These are phyloP conservation scores for Axis porcinus DNA, from an alignment of 2,113 vertebrate genomes.

Conservation along the genomic window DNA sequence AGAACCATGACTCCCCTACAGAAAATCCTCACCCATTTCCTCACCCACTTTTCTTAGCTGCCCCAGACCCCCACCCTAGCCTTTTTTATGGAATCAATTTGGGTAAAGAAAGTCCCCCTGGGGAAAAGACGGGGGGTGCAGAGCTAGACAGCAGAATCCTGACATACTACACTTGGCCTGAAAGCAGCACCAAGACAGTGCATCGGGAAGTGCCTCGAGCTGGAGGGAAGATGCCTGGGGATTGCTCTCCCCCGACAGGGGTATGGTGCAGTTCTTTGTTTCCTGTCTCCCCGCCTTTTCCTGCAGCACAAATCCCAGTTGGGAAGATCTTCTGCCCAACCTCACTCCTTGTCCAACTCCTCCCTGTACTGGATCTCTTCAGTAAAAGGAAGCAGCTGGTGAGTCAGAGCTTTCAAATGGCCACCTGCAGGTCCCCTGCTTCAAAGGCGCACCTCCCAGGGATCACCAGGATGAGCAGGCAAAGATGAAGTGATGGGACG, in stretches of 20 bases:
- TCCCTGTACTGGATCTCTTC: neutral
- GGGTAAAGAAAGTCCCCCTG: neutral
- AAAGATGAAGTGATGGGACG: too few species aligned
- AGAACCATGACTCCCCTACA: neutral
- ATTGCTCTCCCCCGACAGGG: neutral
- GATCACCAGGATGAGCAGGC: neutral
- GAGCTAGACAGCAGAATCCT: neutral
- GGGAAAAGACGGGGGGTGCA: rapidly evolving
- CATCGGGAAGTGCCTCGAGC: neutral
- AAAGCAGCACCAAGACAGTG: neutral
- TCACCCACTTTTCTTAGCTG: neutral
- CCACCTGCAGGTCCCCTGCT: neutral
- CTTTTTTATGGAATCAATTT: neutral
- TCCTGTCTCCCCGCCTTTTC: neutral
- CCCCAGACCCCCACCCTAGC: rapidly evolving
- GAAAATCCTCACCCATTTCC: neutral
- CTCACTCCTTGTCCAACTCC: neutral
- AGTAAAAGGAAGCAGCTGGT: neutral
- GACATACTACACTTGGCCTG: neutral
- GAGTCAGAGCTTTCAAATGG: neutral
- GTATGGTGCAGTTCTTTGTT: neutral
- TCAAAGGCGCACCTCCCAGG: neutral
- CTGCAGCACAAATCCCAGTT: neutral
- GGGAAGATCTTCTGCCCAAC: neutral
- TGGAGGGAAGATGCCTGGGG: neutral